phyloP scores from a whole-genome alignment of 2,888 invertebrate genomes.

The Dendrolimus houi region DNA sequence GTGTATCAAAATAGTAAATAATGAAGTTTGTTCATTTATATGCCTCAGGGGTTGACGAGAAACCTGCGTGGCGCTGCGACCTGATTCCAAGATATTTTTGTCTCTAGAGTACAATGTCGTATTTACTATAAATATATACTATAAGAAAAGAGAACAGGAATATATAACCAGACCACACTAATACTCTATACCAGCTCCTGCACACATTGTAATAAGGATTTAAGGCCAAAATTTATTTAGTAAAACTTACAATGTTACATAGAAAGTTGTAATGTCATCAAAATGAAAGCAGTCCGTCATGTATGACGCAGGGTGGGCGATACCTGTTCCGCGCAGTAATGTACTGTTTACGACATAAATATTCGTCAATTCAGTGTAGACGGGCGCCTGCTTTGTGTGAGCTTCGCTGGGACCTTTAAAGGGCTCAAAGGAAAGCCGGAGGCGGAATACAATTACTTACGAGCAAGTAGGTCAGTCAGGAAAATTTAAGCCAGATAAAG shows the following conservation, averaged over 20 bases:
- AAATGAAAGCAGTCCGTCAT: conserved; percentile 15
- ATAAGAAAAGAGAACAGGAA: too few species aligned
- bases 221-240: background rate
- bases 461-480: background rate
- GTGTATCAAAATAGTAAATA: too few species aligned
- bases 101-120: too few species aligned
- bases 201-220: too few species aligned
- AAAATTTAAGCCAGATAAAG: too few species aligned
- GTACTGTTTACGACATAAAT: conserved; percentile 54
- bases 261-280: conserved; percentile 15
- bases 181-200: too few species aligned
- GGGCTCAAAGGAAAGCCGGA: conserved; percentile 17
- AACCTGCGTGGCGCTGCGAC: too few species aligned
- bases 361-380: conserved; percentile 55
- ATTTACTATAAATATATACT: too few species aligned
- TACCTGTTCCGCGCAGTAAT: conserved; percentile 15
- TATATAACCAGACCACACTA: too few species aligned
- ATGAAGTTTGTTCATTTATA: too few species aligned
- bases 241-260: conserved; percentile 10
- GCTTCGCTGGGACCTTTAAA: conserved; percentile 27
- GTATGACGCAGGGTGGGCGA: conserved; percentile 17
- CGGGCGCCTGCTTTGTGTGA: conserved; percentile 43
- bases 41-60: too few species aligned
- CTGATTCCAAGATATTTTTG: too few species aligned
- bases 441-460: conserved; percentile 6